Conservation (phyloP, 1,140 invertebrate species). For the Ceratosolen solmsi region DNA sequence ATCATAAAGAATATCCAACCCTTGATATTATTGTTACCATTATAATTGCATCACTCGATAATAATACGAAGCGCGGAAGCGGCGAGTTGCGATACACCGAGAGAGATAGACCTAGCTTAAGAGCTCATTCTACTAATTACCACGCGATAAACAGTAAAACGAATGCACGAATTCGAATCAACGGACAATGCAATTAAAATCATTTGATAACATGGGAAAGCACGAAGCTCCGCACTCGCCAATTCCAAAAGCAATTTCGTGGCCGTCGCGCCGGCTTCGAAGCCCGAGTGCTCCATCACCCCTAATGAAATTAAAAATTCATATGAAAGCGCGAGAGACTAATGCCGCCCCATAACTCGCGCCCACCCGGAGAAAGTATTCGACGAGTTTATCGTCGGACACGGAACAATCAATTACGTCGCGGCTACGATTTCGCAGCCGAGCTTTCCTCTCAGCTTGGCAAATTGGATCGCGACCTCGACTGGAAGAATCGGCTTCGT, state of each 20-base stretch:
- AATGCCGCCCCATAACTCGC: no score
- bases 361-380: conserved; percentile 10
- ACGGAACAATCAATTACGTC: conserved; percentile 32
- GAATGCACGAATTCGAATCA: neutral
- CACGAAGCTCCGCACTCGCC: neutral
- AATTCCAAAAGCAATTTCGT: conserved; percentile 1
- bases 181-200: neutral
- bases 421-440: conserved; percentile 22
- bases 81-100: no score
- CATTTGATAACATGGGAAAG: neutral
- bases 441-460: neutral
- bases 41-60: no score
- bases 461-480: conserved; percentile 35
- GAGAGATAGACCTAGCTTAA: neutral
- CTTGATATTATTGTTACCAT: no score
- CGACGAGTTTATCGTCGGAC: neutral
- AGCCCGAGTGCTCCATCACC: neutral
- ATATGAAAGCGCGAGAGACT: neutral
- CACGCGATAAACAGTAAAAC: neutral
- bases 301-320: conserved; percentile 2
- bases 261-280: neutral
- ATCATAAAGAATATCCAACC: no score
- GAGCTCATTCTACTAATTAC: neutral
- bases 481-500: no score
- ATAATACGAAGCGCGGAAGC: neutral